Evolutionary conservation across 2,797 vertebrate genomes (phyloP), one percentile per base, ranked within the genome.

Genomic region (Melanotaenia boesemani): DNA sequence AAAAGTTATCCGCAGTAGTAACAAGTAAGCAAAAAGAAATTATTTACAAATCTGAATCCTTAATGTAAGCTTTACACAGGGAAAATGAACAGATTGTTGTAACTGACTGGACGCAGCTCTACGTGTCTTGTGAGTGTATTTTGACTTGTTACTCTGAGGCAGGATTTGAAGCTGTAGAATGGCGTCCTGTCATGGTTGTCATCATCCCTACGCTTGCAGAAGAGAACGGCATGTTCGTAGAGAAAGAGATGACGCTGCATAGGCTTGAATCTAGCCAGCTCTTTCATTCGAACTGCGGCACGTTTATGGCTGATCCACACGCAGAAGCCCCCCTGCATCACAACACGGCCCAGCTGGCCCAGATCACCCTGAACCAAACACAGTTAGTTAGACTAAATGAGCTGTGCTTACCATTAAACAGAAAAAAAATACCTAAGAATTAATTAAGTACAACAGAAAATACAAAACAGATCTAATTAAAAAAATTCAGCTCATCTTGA

Each of bases 231-330:
- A 39, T 96, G 96, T 74, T 99, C 97, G 0, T 99, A 97, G 22
- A 99, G 95, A 86, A 99, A 99, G 56, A 99, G 93, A 69, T 99
- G 98, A 30, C 97, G 92, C 89, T 98, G 98, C 97, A 98, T 99
- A 64, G 97, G 96, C 84, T 99, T 99, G 93, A 99, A 99, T 72
- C 98, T 93, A 62, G 97, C 96, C 84, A 99, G 94, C 72, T 99
- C 98, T 90, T 99, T 99, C 97, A 99, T 98, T 67, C 98, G 96
- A 8, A 96, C 97, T 0, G 96, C 92, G 11, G 97, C 96, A 85
- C 97, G 96, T 79, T 95, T 95, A 75, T 98, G 97, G 73, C 96
- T 96, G 72, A 94, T 96, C 98, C 98, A 99, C 79, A 99, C 96
- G 5, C 95, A 98, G 93, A 98, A 99, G 44, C 96, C 95, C 1